A percentile compares a stretch with the other conserved stretches of the same genome.
These are phyloP conservation scores for Salminus brasiliensis DNA, from an alignment of 2,113 vertebrate species.

Conservation along the genomic window DNA sequence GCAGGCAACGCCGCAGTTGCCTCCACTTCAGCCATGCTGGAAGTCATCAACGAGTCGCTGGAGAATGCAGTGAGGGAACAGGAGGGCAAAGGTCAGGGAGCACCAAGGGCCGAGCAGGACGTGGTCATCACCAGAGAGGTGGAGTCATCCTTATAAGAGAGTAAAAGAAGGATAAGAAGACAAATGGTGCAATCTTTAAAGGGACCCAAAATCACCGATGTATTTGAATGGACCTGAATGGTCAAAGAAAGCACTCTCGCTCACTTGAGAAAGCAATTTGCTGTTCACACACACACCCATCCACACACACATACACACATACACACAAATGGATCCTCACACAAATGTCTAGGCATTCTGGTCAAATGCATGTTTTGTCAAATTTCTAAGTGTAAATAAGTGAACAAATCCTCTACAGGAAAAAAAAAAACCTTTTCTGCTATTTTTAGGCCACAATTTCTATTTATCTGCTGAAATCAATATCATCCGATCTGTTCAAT, in stretches of 20 bases:
- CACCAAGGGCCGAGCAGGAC: conserved; percentile 45
- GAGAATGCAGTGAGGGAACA: conserved; percentile 58
- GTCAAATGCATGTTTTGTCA: too few species aligned
- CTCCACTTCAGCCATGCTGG: conserved; percentile 79
- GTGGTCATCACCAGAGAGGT: conserved; percentile 64
- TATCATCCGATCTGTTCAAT: too few species aligned
- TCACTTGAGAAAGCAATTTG: not conserved
- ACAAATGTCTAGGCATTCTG: too few species aligned
- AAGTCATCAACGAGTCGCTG: conserved; percentile 82
- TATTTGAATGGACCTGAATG: not conserved
- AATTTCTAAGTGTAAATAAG: too few species aligned
- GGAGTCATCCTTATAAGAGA: conserved; percentile 77
- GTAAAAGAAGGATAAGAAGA: conserved; percentile 30
- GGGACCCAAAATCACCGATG: not conserved
- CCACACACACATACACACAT: conserved; percentile 6
- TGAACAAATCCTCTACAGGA: too few species aligned
- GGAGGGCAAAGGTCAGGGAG: conserved; percentile 25
- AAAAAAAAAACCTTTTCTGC: too few species aligned
- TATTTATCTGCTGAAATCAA: too few species aligned
- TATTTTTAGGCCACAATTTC: too few species aligned
- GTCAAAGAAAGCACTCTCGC: conserved; percentile 27
- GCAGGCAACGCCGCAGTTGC: conserved; percentile 49
- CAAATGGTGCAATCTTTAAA: not conserved
- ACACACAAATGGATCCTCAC: conserved; percentile 8
- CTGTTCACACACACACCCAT: not conserved